phyloP scores from a whole-genome alignment of 2,888 invertebrate species.

The Dilophus febrilis region DNA sequence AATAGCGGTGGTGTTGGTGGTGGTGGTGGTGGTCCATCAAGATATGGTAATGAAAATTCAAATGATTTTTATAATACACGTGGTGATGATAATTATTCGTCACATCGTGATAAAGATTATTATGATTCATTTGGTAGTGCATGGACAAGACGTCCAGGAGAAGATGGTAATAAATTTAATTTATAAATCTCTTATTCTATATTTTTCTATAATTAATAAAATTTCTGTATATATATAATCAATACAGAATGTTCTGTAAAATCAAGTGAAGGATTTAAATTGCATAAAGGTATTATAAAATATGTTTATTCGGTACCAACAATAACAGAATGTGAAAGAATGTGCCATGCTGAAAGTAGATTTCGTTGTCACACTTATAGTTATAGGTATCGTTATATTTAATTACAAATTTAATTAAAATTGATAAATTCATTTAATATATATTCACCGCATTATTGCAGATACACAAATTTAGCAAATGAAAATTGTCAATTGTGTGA shows the following conservation, averaged over 20 bases:
- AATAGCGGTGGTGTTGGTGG: too few species aligned
- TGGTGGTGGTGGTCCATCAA: conserved; percentile 25
- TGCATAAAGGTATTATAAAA: conserved; percentile 48
- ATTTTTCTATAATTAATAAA: conserved; percentile 4
- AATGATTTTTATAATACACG: conserved; percentile 33
- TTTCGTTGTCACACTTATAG: conserved; percentile 63
- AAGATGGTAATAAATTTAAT: conserved; percentile 25
- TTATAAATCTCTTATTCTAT: conserved; percentile 1
- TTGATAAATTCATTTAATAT: background rate
- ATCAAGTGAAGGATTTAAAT: conserved; percentile 54
- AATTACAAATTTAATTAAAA: background rate
- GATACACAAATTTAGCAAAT: conserved; percentile 16
- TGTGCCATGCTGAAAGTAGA: conserved; percentile 52
- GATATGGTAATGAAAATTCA: conserved; percentile 24
- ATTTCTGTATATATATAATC: background rate
- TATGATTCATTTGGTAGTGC: conserved; percentile 17
- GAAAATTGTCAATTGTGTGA: conserved; percentile 68
- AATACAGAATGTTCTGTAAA: conserved; percentile 55
- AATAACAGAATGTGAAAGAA: conserved; percentile 57
- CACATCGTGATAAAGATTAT: conserved; percentile 9
- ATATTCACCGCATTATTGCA: conserved; percentile 17
- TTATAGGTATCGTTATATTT: conserved; percentile 35
- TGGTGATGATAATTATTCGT: conserved; percentile 19
- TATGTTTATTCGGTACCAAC: conserved; percentile 46
- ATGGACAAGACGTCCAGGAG: conserved; percentile 29